Percentiles rank a stretch among this genome's conserved stretches.
Conservation (phyloP, 2,888 invertebrate genomes). For the Deroplatys truncata region DNA sequence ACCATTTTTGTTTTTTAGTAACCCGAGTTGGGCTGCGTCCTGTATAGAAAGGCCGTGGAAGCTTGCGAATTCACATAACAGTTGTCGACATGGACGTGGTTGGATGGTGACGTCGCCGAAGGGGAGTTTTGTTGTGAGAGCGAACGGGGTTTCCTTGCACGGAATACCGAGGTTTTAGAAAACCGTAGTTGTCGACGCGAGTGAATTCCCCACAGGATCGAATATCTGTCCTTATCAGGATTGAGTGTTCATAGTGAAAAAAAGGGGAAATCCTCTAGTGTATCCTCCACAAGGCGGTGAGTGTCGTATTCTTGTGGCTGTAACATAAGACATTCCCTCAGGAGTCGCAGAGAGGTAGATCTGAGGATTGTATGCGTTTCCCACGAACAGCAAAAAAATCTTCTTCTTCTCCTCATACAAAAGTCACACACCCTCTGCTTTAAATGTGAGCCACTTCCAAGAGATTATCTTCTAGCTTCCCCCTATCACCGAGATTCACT, state of each 20-base stretch:
- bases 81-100: too few species aligned
- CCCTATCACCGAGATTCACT: too few species aligned
- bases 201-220: neutral
- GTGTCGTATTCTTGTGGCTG: neutral
- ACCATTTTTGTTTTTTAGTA: too few species aligned
- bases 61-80: too few species aligned
- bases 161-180: neutral
- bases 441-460: too few species aligned
- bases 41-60: too few species aligned
- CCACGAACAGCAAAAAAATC: neutral
- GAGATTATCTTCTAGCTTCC: too few species aligned
- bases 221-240: constrained; percentile 8
- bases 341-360: neutral
- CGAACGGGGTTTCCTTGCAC: neutral
- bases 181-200: neutral
- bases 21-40: too few species aligned
- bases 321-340: neutral
- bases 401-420: too few species aligned
- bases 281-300: neutral
- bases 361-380: neutral
- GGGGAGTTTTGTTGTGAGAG: too few species aligned
- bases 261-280: neutral
- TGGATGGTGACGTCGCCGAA: too few species aligned
- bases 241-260: neutral
- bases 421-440: too few species aligned